These are phyloP conservation scores for Triops cancriformis DNA, from an alignment of 1,140 invertebrate genomes.

Conservation along the genomic window DNA sequence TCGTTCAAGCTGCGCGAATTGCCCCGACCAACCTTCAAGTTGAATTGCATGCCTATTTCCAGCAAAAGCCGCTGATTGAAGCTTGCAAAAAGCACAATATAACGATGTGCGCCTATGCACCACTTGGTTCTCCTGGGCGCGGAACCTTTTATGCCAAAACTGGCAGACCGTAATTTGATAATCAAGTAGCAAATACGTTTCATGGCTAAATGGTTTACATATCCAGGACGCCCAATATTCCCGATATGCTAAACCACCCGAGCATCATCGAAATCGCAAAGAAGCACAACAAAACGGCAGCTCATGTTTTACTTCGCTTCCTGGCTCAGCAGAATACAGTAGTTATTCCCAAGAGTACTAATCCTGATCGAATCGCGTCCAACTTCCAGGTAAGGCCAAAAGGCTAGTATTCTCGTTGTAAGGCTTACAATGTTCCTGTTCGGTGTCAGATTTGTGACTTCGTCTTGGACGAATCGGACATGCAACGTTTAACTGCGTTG, in stretches of 20 bases:
- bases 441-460: conserved; percentile 50
- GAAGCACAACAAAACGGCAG: conserved; percentile 31
- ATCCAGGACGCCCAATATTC: conserved; percentile 19
- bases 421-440: background rate
- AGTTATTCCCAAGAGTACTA: conserved; percentile 41
- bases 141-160: conserved; percentile 15
- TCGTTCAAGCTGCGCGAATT: conserved; percentile 43
- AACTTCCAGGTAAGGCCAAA: conserved; percentile 36
- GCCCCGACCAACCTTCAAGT: conserved; percentile 41
- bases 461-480: conserved; percentile 44
- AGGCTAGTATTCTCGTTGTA: background rate
- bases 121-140: conserved; percentile 37
- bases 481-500: conserved; percentile 42
- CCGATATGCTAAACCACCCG: conserved; percentile 27
- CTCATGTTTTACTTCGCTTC: conserved; percentile 40
- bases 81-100: conserved; percentile 41
- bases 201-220: too few species aligned
- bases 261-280: conserved; percentile 30
- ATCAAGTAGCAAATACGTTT: too few species aligned
- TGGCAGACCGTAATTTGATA: conserved; percentile 18
- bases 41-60: conserved; percentile 44
- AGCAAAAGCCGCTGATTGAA: conserved; percentile 40
- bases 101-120: conserved; percentile 41
- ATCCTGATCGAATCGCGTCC: conserved; percentile 35
- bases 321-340: conserved; percentile 38